A percentile compares a stretch with the other conserved stretches of the same genome.
phyloP scores from a whole-genome alignment of 1,140 invertebrate species.

The Eufriesea mexicana region DNA sequence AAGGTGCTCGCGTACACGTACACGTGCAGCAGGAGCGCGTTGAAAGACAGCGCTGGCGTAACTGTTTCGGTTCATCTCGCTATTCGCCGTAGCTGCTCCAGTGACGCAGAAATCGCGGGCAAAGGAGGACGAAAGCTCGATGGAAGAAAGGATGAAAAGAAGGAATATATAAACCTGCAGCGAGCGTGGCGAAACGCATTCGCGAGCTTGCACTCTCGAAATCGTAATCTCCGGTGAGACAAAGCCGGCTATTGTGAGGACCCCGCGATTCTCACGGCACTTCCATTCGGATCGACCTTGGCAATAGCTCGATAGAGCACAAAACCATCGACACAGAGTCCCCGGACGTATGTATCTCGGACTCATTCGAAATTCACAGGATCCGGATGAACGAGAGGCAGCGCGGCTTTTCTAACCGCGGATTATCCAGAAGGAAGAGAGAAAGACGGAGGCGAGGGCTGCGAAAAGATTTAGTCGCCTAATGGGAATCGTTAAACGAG shows the following conservation, averaged over 20 bases:
- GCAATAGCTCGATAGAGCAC: constrained; percentile 36
- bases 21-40: no score
- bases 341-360: constrained; percentile 28
- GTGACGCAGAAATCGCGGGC: neutral
- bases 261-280: constrained; percentile 19
- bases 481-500: constrained; percentile 57
- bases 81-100: neutral
- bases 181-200: neutral
- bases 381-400: no score
- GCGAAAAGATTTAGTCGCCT: constrained; percentile 42
- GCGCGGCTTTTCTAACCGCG: constrained; percentile 3
- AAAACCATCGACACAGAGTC: neutral
- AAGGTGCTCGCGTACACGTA: no score
- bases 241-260: constrained; percentile 4
- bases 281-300: constrained; percentile 40
- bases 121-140: neutral
- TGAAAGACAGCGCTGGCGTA: no score
- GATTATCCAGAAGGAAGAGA: no score
- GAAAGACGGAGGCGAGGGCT: neutral
- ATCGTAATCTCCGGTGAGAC: constrained; percentile 30
- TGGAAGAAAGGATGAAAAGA: neutral
- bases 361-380: constrained; percentile 25
- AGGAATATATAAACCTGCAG: constrained; percentile 9
- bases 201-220: constrained; percentile 23
- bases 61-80: neutral